phyloP scores from a whole-genome alignment of 2,888 invertebrate genomes.

The Diabrotica balteata region DNA sequence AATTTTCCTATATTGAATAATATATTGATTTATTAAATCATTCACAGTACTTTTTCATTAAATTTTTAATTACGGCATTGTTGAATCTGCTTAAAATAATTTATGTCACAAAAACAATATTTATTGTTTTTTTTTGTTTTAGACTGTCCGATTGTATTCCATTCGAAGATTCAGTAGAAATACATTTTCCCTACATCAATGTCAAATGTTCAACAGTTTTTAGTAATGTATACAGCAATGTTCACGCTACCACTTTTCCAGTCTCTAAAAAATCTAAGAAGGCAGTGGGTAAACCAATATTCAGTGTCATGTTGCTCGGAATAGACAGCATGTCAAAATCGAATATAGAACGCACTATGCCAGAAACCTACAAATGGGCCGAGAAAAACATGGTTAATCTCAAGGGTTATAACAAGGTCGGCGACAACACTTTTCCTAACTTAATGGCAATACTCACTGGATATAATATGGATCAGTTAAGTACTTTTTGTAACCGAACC shows the following conservation, averaged over 20 bases:
- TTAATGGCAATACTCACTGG: constrained; percentile 84
- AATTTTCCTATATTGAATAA: too few relatives aligned
- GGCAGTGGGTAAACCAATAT: constrained; percentile 55
- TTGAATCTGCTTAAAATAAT: too few relatives aligned
- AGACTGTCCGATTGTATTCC: constrained; percentile 28
- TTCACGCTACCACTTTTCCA: constrained; percentile 61
- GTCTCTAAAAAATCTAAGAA: constrained; percentile 33
- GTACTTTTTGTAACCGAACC: constrained; percentile 61
- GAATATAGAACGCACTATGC: constrained; percentile 78
- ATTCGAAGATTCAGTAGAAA: constrained; percentile 27
- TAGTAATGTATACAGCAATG: constrained; percentile 60
- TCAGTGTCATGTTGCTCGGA: constrained; percentile 77
- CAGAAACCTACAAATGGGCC: constrained; percentile 72
- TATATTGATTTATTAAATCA: too few relatives aligned
- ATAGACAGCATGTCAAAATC: constrained; percentile 86
- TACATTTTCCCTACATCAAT: constrained; percentile 26
- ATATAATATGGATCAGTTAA: constrained; percentile 58
- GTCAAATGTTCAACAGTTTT: constrained; percentile 24
- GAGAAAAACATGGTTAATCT: constrained; percentile 61
- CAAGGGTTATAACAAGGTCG: constrained; percentile 69
- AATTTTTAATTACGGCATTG: not conserved
- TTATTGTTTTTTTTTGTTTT: constrained; percentile 66
- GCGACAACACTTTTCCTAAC: constrained; percentile 91
- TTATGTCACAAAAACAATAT: constrained; percentile 52
- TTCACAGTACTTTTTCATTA: too few relatives aligned